These are phyloP conservation scores for Sebastes jordani DNA, from an alignment of 2,797 vertebrate genomes.

Conservation along the genomic window DNA sequence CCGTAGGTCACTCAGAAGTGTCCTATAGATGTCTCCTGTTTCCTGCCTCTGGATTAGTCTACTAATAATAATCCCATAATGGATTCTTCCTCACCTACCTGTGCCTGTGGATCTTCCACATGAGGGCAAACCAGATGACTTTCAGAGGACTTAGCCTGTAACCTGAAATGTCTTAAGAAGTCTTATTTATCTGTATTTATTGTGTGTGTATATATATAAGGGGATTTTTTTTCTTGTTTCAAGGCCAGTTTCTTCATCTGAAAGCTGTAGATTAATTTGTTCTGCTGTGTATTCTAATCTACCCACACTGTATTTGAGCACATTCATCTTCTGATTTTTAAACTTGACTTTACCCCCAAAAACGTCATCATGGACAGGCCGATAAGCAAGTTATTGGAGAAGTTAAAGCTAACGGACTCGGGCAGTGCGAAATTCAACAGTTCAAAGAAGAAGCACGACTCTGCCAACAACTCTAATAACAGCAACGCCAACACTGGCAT, in stretches of 20 bases:
- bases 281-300: constrained; percentile 49
- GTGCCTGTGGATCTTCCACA: constrained; percentile 61
- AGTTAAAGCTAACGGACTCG: constrained; percentile 88
- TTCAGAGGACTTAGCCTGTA: constrained; percentile 65
- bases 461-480: constrained; percentile 84
- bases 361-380: constrained; percentile 83
- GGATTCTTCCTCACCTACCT: constrained; percentile 60
- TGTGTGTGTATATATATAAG: constrained; percentile 45
- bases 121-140: constrained; percentile 65
- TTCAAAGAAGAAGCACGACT: constrained; percentile 84
- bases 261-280: constrained; percentile 12
- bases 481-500: constrained; percentile 77
- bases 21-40: constrained; percentile 47
- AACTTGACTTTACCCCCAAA: constrained; percentile 9
- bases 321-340: constrained; percentile 19
- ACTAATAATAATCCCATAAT: constrained; percentile 37
- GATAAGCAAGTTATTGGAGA: constrained; percentile 87
- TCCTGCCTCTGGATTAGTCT: constrained; percentile 37
- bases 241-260: constrained; percentile 33
- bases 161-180: constrained; percentile 71
- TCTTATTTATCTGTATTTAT: constrained; percentile 81
- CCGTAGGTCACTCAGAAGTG: constrained; percentile 59
- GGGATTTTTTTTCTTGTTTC: neutral
- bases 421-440: constrained; percentile 87
- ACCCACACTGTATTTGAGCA: constrained; percentile 65